These are phyloP conservation scores for Solenopsis invicta DNA, from an alignment of 1,140 invertebrate species.

Conservation along the genomic window DNA sequence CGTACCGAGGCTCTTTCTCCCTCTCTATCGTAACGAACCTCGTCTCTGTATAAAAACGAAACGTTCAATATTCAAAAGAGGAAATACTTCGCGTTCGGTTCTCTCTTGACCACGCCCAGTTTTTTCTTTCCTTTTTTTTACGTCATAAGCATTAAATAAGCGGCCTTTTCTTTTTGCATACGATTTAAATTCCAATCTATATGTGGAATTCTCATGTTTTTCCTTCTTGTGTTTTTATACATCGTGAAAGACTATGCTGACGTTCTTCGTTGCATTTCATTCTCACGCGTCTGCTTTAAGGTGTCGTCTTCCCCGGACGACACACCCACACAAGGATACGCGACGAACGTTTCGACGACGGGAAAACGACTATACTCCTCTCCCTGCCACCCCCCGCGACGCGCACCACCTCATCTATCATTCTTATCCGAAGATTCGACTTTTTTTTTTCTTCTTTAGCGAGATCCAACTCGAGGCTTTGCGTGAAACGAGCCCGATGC, in stretches of 20 bases:
- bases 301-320: constrained; percentile 45
- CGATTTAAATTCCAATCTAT: not conserved
- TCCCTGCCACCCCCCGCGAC: not conserved
- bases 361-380: constrained; percentile 20
- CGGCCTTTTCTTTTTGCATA: not conserved
- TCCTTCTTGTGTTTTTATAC: not conserved
- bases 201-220: not conserved
- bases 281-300: constrained; percentile 59
- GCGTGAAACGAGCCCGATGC: constrained; percentile 56
- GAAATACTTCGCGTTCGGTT: not conserved
- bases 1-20: too few relatives aligned
- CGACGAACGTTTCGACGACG: constrained; percentile 6
- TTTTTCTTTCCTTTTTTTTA: constrained; percentile 6
- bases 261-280: not conserved
- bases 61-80: not conserved
- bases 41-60: too few relatives aligned
- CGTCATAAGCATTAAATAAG: not conserved
- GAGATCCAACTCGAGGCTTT: not conserved
- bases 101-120: constrained; percentile 46
- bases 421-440: constrained; percentile 48
- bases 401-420: constrained; percentile 53
- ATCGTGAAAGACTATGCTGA: too few relatives aligned
- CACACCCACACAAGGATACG: constrained; percentile 16
- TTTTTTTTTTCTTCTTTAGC: constrained; percentile 11
- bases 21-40: too few relatives aligned